Base-by-base conservation (phyloP, 2,797 vertebrate genomes). In the Ambastaia sidthimunki region DNA sequence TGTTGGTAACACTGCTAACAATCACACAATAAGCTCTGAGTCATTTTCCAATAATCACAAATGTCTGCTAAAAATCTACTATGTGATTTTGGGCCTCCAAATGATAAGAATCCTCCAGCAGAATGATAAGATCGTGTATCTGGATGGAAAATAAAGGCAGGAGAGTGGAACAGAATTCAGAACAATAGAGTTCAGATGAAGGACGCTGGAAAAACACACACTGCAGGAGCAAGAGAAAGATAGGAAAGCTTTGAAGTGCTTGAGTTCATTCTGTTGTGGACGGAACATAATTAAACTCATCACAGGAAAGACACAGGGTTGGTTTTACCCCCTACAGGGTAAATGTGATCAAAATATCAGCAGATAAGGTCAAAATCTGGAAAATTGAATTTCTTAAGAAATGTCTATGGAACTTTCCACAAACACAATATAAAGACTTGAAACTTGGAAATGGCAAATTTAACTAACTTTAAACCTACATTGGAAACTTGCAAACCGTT, bases 131-230 rank as follows among this genome's bases (percentile, higher is more conserved):
- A 65, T 65, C 25, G 41, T 16, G 1, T 15, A 6, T 28, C 67
- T 55, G 28, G n/a, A 44, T n/a, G 62, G 23, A 59, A 69, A 37
- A 69, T 37, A 9, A 69, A 69, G 12, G 25, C 31, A 34, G 15
- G 15, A 18, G 48, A n/a, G n/a, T 4, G 2, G 65, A 34, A 47
- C n/a, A 23, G 9, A 41, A 10, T 41, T 54, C n/a, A 66, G 54
- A 69, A 70, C 54, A 59, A 60, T 47, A 60, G 21, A 62, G 44
- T 50, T 78, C 28, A 34, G 5, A n/a, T 34, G 44, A 13, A 78
- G 76, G 41, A 63, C 76, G 16, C 1, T 1, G 23, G 59, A 19
- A 28, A 52, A 15, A 63, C 19, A 55, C 15, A 77, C 18, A 28
- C 5, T 1, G 7, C 21, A 57, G 37, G 18, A 70, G 54, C 21